Evolutionary conservation across 2,888 invertebrate species (phyloP).

Genomic region (Cosmopolites sordidus): DNA sequence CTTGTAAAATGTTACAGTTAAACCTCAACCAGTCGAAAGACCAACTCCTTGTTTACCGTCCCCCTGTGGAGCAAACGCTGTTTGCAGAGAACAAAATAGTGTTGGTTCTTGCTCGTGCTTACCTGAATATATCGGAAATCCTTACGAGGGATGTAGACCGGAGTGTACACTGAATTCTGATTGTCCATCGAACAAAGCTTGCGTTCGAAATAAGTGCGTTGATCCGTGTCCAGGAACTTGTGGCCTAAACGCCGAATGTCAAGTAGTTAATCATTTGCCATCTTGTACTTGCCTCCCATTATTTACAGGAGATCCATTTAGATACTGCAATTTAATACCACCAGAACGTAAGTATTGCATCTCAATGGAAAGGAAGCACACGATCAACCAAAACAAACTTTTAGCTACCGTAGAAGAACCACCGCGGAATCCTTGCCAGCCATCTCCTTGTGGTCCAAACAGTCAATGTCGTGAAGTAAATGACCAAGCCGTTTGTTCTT

Average conservation of each 20-base stretch:
- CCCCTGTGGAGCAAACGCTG: slow-evolving; percentile 71
- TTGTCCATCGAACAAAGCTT: slow-evolving; percentile 54
- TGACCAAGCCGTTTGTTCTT: slow-evolving; percentile 69
- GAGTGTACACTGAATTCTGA: slow-evolving; percentile 71
- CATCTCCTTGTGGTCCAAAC: slow-evolving; percentile 76
- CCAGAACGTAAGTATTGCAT: slow-evolving; percentile 38
- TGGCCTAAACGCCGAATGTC: slow-evolving; percentile 52
- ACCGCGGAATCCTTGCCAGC: slow-evolving; percentile 59
- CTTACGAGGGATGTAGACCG: slow-evolving; percentile 70
- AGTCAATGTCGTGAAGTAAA: slow-evolving; percentile 56
- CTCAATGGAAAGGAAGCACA: not conserved
- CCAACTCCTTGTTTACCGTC: slow-evolving; percentile 60
- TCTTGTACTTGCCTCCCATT: slow-evolving; percentile 58
- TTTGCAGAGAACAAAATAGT: slow-evolving; percentile 61
- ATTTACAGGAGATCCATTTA: slow-evolving; percentile 71
- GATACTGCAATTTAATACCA: slow-evolving; percentile 59
- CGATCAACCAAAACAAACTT: not conserved
- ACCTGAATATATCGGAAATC: slow-evolving; percentile 64
- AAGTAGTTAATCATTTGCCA: slow-evolving; percentile 63
- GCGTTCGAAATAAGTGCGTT: slow-evolving; percentile 44
- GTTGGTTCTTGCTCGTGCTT: slow-evolving; percentile 70
- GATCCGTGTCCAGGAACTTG: slow-evolving; percentile 55
- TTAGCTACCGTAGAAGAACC: slow-evolving; percentile 35
- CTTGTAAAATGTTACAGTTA: slow-evolving; percentile 17
- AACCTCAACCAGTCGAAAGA: slow-evolving; percentile 34